phyloP scores from a whole-genome alignment of 2,888 invertebrate species.

The Xylota segnis region DNA sequence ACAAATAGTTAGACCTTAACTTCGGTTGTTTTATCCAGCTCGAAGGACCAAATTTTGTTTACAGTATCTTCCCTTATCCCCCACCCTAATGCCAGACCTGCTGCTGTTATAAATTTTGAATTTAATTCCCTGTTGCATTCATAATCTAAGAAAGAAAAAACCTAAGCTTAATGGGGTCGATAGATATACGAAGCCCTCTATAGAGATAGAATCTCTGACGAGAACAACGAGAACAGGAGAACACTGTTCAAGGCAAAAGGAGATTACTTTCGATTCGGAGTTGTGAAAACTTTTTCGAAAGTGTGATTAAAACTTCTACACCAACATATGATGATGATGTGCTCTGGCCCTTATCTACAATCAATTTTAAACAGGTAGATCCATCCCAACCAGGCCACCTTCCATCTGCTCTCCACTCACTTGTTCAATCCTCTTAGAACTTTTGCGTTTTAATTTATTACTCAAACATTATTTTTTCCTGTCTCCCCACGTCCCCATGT shows the following conservation, averaged over 20 bases:
- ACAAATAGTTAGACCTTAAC: no score
- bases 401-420: not conserved
- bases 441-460: constrained; percentile 13
- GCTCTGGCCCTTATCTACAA: constrained; percentile 16
- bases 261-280: constrained; percentile 9
- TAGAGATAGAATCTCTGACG: not conserved
- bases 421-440: not conserved
- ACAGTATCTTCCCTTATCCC: constrained; percentile 4
- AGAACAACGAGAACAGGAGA: not conserved
- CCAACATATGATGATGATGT: not conserved
- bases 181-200: constrained; percentile 4
- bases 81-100: not conserved
- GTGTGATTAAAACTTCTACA: constrained; percentile 31
- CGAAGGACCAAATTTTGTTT: not conserved
- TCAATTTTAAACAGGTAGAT: constrained; percentile 15
- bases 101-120: not conserved
- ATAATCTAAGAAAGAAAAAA: constrained; percentile 12
- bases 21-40: constrained; percentile 17
- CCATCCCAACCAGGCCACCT: not conserved
- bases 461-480: constrained; percentile 14
- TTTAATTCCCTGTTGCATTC: constrained; percentile 10
- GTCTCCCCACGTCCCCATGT: not conserved
- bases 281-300: constrained; percentile 1
- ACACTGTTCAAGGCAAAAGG: constrained; percentile 11
- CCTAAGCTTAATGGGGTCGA: not conserved